Percentiles rank a stretch among this genome's conserved stretches.
These are phyloP conservation scores for Oreocharis arfaki DNA, from an alignment of 2,113 vertebrate genomes.

Conservation along the genomic window DNA sequence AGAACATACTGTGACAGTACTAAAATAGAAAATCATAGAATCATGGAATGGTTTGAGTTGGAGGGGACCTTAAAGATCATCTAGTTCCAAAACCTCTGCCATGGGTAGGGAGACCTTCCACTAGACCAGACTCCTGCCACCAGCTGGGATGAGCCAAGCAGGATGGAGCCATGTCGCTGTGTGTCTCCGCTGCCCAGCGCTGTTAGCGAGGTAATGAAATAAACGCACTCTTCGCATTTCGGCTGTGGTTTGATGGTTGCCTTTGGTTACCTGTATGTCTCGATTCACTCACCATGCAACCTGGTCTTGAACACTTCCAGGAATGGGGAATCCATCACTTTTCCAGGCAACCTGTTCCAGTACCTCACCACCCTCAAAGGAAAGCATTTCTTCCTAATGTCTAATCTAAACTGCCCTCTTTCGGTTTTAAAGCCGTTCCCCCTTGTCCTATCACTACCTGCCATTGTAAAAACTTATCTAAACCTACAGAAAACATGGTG, in stretches of 20 bases:
- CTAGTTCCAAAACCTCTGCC: neutral
- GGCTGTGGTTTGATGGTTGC: neutral
- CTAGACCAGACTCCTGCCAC: neutral
- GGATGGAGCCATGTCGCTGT: neutral
- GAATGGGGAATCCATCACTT: neutral
- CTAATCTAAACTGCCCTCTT: neutral
- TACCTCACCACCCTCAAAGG: neutral
- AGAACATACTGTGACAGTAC: neutral
- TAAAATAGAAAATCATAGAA: neutral
- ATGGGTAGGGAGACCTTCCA: neutral
- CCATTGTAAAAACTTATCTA: neutral
- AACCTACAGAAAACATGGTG: neutral
- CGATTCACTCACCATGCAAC: neutral
- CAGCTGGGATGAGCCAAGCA: neutral
- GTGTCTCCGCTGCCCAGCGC: rapidly evolving
- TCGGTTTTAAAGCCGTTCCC: neutral
- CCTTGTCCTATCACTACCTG: neutral
- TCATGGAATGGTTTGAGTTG: neutral
- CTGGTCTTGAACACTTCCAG: neutral
- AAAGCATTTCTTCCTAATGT: neutral
- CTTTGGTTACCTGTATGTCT: neutral
- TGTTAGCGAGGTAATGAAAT: neutral
- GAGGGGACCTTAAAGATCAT: neutral
- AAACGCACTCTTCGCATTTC: neutral
- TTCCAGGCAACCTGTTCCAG: neutral